Evolutionary conservation across 2,888 invertebrate genomes (phyloP).

Genomic region (Slavum lentiscoides): DNA sequence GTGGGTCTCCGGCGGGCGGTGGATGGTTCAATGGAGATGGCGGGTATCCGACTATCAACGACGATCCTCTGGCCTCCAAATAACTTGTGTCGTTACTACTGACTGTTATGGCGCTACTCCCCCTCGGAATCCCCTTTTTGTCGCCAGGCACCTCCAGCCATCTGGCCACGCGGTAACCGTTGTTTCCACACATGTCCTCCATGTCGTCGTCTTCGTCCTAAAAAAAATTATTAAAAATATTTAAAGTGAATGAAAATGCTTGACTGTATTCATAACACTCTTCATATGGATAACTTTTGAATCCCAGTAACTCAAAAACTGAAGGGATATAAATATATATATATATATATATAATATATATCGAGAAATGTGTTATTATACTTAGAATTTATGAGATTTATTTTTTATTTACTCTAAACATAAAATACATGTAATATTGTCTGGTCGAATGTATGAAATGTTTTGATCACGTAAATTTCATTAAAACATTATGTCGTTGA

Average conservation of each 20-base stretch:
- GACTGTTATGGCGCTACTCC: conserved; percentile 67
- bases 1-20: conserved; percentile 53
- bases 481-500: no score
- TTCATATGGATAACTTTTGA: not conserved
- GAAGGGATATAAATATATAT: no score
- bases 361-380: no score
- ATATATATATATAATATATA: no score
- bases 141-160: conserved; percentile 52
- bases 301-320: no score
- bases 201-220: conserved; percentile 54
- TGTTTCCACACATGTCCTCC: conserved; percentile 49
- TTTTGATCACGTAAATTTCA: no score
- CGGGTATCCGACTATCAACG: conserved; percentile 74
- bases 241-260: no score
- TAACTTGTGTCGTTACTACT: conserved; percentile 84
- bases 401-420: no score
- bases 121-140: conserved; percentile 36
- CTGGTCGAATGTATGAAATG: no score
- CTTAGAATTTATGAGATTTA: no score
- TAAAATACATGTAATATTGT: no score
- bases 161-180: conserved; percentile 45
- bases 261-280: not conserved
- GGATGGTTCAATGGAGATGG: conserved; percentile 60
- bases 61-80: conserved; percentile 78
- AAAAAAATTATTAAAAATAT: not conserved